These are phyloP conservation scores for Myoxocephalus aenaeus DNA, from an alignment of 2,797 vertebrate genomes.

Conservation along the genomic window DNA sequence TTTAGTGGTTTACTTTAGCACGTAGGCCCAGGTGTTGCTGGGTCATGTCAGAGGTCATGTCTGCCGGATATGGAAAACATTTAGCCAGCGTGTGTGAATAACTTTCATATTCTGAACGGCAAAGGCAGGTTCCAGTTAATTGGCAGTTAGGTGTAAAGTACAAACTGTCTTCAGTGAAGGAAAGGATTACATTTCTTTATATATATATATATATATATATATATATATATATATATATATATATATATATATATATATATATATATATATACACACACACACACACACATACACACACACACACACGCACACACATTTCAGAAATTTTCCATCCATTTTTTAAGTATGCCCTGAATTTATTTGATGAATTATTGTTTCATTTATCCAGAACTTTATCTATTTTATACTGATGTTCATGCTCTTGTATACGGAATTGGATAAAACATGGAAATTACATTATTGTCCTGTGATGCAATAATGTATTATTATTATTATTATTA, in stretches of 20 bases:
- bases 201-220: too few species aligned
- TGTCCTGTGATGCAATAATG: neutral
- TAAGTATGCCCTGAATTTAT: neutral
- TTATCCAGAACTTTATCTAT: neutral
- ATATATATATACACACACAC: too few species aligned
- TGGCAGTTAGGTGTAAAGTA: neutral
- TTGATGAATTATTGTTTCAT: neutral
- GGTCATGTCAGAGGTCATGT: neutral
- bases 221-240: too few species aligned
- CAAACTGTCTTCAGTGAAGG: neutral
- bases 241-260: too few species aligned
- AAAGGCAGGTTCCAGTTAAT: slow-evolving; percentile 6
- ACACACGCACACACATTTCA: too few species aligned
- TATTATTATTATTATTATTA: neutral
- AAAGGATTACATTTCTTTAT: too few species aligned
- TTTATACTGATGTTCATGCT: neutral
- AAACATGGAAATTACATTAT: neutral
- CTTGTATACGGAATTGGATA: neutral
- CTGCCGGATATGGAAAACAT: slow-evolving; percentile 21
- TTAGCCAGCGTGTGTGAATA: slow-evolving; percentile 11
- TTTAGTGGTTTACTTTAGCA: slow-evolving; percentile 8
- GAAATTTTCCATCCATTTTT: too few species aligned
- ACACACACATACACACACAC: too few species aligned
- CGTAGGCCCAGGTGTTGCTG: slow-evolving; percentile 21
- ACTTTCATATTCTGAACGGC: slow-evolving; percentile 11